Conservation (phyloP, 1,140 invertebrate species). For the Hydropsyche tenuis region DNA sequence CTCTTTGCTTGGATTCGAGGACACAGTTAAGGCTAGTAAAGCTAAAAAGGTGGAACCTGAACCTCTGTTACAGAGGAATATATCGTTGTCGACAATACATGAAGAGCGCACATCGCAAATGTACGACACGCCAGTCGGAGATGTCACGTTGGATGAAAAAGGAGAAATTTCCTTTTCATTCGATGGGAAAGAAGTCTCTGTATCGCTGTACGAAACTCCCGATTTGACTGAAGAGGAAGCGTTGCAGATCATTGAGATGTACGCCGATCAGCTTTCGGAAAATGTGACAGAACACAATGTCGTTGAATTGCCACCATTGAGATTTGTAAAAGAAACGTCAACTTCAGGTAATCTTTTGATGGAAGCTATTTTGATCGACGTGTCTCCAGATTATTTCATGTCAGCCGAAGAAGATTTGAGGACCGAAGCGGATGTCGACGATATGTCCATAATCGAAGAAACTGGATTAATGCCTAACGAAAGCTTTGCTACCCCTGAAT, state of each 20-base stretch:
- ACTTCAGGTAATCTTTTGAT: slow-evolving; percentile 84
- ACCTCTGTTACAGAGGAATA: slow-evolving; percentile 69
- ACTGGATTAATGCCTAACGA: slow-evolving; percentile 51
- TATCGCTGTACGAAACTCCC: slow-evolving; percentile 89
- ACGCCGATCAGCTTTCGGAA: slow-evolving; percentile 89
- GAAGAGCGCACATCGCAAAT: slow-evolving; percentile 89
- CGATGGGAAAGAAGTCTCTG: slow-evolving; percentile 89
- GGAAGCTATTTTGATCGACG: slow-evolving; percentile 91
- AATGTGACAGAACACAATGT: slow-evolving; percentile 87
- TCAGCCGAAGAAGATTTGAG: slow-evolving; percentile 78
- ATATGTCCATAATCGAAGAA: slow-evolving; percentile 79
- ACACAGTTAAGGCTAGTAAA: slow-evolving; percentile 65
- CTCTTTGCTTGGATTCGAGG: slow-evolving; percentile 86
- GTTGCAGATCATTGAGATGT: slow-evolving; percentile 90
- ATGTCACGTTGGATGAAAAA: slow-evolving; percentile 79
- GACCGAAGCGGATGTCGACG: slow-evolving; percentile 85
- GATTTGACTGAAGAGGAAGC: slow-evolving; percentile 91
- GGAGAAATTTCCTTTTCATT: slow-evolving; percentile 88
- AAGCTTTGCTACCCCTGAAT: neutral
- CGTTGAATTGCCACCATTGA: slow-evolving; percentile 84
- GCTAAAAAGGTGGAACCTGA: slow-evolving; percentile 63
- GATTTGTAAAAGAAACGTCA: slow-evolving; percentile 88
- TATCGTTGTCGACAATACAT: slow-evolving; percentile 87
- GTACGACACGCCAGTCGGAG: slow-evolving; percentile 79
- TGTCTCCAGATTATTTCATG: slow-evolving; percentile 82